Percentiles rank a stretch among this genome's conserved stretches.
These are phyloP conservation scores for Doryteuthis pealeii DNA, from an alignment of 1,140 invertebrate species.

Conservation along the genomic window DNA sequence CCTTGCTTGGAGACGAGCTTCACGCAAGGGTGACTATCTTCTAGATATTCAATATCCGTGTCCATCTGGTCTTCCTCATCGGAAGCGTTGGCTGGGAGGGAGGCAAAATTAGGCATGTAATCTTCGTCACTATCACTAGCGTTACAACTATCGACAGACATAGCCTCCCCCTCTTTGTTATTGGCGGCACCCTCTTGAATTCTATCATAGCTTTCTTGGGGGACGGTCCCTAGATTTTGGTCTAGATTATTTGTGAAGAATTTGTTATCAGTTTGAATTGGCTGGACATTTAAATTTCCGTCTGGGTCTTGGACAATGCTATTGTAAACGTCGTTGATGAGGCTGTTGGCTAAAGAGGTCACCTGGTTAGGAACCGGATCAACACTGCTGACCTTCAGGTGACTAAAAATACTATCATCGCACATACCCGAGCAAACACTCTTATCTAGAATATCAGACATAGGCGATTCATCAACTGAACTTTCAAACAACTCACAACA, in stretches of 20 bases:
- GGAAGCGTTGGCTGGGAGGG: neutral
- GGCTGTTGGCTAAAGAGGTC: too few relatives aligned
- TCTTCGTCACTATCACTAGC: neutral
- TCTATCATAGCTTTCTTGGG: too few relatives aligned
- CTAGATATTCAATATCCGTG: neutral
- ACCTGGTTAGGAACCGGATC: neutral
- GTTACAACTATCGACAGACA: neutral
- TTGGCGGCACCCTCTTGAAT: too few relatives aligned
- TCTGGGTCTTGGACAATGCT: too few relatives aligned
- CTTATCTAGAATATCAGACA: neutral
- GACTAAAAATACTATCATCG: neutral
- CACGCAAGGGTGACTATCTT: neutral
- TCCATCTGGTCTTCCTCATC: neutral
- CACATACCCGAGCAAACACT: neutral
- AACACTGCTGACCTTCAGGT: neutral
- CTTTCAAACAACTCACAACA: neutral
- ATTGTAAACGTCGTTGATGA: too few relatives aligned
- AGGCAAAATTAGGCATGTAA: neutral
- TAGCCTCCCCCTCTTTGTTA: neutral
- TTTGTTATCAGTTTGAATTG: too few relatives aligned
- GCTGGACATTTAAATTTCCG: too few relatives aligned
- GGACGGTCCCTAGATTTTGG: too few relatives aligned
- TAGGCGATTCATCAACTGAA: neutral
- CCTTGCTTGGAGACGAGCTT: neutral
- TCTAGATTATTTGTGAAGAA: too few relatives aligned